phyloP scores from a whole-genome alignment of 1,140 invertebrate species.

The Lordiphosa clarofinis region DNA sequence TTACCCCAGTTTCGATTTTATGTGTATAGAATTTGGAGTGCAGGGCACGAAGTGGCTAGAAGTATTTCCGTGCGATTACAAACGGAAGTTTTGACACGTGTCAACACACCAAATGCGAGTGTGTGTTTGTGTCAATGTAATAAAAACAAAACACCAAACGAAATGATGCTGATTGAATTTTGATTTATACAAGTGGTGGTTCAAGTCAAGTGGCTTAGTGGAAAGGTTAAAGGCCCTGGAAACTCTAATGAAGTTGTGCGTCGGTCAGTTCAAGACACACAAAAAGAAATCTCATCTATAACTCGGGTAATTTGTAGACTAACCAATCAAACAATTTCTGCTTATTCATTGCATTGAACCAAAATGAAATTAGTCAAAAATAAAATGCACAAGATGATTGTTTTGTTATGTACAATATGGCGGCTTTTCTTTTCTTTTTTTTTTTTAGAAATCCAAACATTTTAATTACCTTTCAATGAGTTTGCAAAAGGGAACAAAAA shows the following conservation, averaged over 20 bases:
- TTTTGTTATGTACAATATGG: slow-evolving; percentile 35
- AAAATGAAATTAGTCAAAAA: slow-evolving; percentile 68
- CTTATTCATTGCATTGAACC: slow-evolving; percentile 49
- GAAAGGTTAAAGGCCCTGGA: slow-evolving; percentile 50
- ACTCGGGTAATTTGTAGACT: slow-evolving; percentile 34
- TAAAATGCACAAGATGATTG: slow-evolving; percentile 8
- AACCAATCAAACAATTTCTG: slow-evolving; percentile 55
- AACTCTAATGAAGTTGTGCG: slow-evolving; percentile 69
- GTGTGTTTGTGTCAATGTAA: slow-evolving; percentile 56
- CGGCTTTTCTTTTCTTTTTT: slow-evolving; percentile 23
- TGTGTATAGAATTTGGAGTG: slow-evolving; percentile 40
- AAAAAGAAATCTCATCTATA: slow-evolving; percentile 17
- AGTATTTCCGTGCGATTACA: slow-evolving; percentile 75
- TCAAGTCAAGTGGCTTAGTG: slow-evolving; percentile 45
- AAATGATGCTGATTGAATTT: slow-evolving; percentile 73
- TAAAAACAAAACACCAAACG: slow-evolving; percentile 59
- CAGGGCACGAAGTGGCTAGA: slow-evolving; percentile 60
- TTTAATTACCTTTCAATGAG: slow-evolving; percentile 79
- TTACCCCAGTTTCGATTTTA: slow-evolving; percentile 65
- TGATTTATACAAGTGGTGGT: slow-evolving; percentile 59
- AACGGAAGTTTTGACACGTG: slow-evolving; percentile 79
- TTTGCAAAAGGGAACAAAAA: slow-evolving; percentile 56
- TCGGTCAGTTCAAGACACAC: slow-evolving; percentile 61
- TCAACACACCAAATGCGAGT: slow-evolving; percentile 46
- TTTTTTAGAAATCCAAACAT: slow-evolving; percentile 53